Evolutionary conservation across 2,797 vertebrate species (phyloP), one percentile per base, ranked within the genome.

Genomic region (Antrozous pallidus): DNA sequence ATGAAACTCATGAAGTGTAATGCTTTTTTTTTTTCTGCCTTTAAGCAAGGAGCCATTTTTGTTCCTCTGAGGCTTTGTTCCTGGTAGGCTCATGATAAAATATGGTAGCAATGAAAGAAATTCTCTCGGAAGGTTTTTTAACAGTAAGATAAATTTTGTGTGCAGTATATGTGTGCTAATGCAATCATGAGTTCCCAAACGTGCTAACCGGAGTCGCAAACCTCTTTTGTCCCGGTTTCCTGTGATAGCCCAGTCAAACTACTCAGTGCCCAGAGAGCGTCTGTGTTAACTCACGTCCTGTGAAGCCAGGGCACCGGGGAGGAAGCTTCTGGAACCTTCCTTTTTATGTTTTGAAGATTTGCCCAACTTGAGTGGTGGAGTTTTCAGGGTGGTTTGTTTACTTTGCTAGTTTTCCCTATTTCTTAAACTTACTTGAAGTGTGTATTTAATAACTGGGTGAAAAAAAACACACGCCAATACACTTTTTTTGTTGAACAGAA

Each of bases 291-390:
- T 47, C 42, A 14, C 22, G 8, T 28, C 54, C 81, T 73, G 77
- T 45, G 38, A 49, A 92, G 78, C 63, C 40, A 86, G 56, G 49
- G 38, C 1, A 0, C 26, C 6, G 56, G 75, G 36, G 8, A 13
- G 26, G 63, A 71, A 6, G 18, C 51, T 93, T 58, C 75, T 61
- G 58, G 56, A 82, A 77, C 45, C 5, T 24, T 74, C 2, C 61
- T 87, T 84, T 82, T 63, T 89, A 47, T 75, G 42, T 20, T 45
- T 89, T 94, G 61, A 69, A 69, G 65, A 61, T 93, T 86, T 80
- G 40, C 56, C 71, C 40, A 9, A 1, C 13, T 75, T 74, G 83
- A 83, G 31, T 84, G 38, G 31, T 58, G 6, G 61, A 10, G 20
- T 33, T 58, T 89, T 51, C 82, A 54, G 8, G 65, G 70, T n/a